Evolutionary conservation across 2,113 vertebrate species (phyloP).

Genomic region (Entelurus aequoreus): DNA sequence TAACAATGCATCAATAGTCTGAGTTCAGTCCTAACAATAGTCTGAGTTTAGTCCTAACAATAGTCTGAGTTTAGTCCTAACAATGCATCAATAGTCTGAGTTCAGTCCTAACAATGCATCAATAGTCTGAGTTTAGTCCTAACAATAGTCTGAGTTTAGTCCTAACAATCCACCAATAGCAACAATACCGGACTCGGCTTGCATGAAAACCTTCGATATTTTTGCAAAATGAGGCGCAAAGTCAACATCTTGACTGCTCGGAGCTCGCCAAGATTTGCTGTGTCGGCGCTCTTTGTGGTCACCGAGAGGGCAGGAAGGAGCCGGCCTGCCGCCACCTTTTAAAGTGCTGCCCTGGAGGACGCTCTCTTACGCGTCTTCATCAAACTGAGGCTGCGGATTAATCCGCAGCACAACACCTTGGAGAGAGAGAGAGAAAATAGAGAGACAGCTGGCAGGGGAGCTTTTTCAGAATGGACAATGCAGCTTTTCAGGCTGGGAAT

Average conservation of each 20-base stretch:
- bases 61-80: too few relatives aligned
- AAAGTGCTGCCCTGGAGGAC: constrained; percentile 24
- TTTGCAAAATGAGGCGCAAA: not conserved
- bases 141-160: not conserved
- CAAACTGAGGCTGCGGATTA: constrained; percentile 25
- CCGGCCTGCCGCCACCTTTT: constrained; percentile 25
- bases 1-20: too few relatives aligned
- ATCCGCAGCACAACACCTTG: constrained; percentile 27
- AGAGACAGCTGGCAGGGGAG: not conserved
- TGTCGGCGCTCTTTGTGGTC: constrained; percentile 30
- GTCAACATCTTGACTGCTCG: constrained; percentile 5
- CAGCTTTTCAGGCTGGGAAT: constrained; percentile 7
- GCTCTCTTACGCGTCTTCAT: constrained; percentile 30
- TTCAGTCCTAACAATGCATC: too few relatives aligned
- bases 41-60: too few relatives aligned
- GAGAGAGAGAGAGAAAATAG: constrained; percentile 4
- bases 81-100: too few relatives aligned
- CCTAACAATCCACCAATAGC: not conserved
- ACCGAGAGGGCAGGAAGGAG: constrained; percentile 21
- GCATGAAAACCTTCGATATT: not conserved
- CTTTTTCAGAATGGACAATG: constrained; percentile 18
- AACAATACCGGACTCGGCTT: not conserved
- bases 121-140: too few relatives aligned
- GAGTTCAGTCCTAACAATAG: too few relatives aligned
- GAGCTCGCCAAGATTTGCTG: constrained; percentile 18